Base-by-base conservation (phyloP, 2,888 invertebrate species). In the Acronicta leporina region DNA sequence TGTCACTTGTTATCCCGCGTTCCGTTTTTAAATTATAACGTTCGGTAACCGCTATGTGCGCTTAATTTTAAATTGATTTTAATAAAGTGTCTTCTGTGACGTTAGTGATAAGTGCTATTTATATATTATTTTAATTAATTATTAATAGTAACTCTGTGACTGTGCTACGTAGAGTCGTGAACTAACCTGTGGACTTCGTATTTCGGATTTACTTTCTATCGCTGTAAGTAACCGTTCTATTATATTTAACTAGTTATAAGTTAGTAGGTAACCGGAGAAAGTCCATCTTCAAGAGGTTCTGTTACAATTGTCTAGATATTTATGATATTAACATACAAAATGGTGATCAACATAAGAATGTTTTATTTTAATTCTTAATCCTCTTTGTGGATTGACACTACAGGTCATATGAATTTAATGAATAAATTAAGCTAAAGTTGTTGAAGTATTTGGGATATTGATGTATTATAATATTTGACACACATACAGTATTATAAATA, bases 141-240 rank as follows among this genome's bases (percentile, higher is more conserved):
- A 71, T 82, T 75, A 79, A 77, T 78, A 83, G 75, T 78, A 84
- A 85, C 85, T 83, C 80, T 86, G 91, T 92, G 89, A 89, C 87
- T 90, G 88, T 89, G 86, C 79, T 78, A 73, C 74, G 79, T 82
- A 81, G 81, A 87, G 84, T 86, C 89, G 91, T 92, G 91, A 86
- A 88, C 87, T 86, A 86, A 87, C 85, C 82, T 84, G 83, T 85
- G 82, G 86, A 87, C 89, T 89, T 86, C 79, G 82, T 74, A 74
- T 88, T 90, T 92, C 87, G 94, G 94, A 94, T 94, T 94, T 92
- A 94, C 94, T 94, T 94, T 94, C 94, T 94, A 94, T 90, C 85
- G 87, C 87, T 92, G 94, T 94, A 89, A 94, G 94, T 94, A 87
- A 83, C 87, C 76, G 83, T 90, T 92, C 92, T 89, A 90, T 92